Conservation (phyloP, 2,888 invertebrate genomes). For the Falcaria lacertinaria region DNA sequence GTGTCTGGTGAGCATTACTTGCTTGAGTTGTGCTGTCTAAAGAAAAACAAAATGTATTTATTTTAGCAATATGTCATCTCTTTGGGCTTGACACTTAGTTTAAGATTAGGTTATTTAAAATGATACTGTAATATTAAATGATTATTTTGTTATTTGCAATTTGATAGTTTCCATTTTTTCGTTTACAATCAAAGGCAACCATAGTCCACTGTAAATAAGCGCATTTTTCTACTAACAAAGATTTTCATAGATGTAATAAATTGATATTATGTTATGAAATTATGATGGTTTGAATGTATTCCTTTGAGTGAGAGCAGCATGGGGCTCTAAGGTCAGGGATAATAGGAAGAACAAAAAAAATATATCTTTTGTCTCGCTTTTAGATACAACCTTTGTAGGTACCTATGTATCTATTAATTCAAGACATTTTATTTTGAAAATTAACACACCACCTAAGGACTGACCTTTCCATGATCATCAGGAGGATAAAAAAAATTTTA, state of each 20-base stretch:
- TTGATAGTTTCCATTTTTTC: constrained; percentile 1
- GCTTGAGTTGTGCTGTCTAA: no score
- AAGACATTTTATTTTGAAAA: no score
- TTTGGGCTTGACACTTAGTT: constrained; percentile 48
- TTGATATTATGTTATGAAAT: constrained; percentile 34
- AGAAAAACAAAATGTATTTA: no score
- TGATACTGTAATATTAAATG: constrained; percentile 26
- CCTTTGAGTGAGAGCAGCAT: neutral
- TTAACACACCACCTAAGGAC: no score
- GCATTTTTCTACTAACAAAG: constrained; percentile 31
- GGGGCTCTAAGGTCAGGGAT: no score
- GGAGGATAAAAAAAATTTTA: no score
- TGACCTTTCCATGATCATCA: no score
- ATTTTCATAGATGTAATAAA: constrained; percentile 30
- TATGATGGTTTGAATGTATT: neutral
- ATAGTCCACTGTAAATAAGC: constrained; percentile 36
- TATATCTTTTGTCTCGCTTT: no score
- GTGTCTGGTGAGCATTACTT: no score
- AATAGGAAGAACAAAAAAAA: no score
- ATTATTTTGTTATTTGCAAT: constrained; percentile 11
- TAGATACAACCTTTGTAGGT: no score
- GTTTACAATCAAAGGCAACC: constrained; percentile 7
- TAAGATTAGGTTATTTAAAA: constrained; percentile 26
- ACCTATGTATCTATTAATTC: no score
- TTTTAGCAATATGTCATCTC: constrained; percentile 29